These are phyloP conservation scores for Mycalesis mineus DNA, from an alignment of 2,888 invertebrate species.

Conservation along the genomic window DNA sequence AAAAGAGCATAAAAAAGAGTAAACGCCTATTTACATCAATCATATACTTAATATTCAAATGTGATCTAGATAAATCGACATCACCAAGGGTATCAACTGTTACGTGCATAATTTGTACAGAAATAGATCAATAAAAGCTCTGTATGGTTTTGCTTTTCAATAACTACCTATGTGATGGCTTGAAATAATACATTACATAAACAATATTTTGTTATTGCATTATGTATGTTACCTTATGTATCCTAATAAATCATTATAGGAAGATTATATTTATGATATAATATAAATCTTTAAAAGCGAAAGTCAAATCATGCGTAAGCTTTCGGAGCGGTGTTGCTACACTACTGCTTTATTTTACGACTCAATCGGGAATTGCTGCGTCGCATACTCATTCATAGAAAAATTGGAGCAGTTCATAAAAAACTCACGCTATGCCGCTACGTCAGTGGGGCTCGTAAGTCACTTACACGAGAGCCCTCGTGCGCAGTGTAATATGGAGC, in stretches of 20 bases:
- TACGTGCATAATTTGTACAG: slow-evolving; percentile 3
- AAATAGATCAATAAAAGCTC: not conserved
- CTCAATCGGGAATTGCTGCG: slow-evolving; percentile 19
- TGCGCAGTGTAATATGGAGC: slow-evolving; percentile 42
- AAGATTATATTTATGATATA: not conserved
- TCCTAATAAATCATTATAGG: not conserved
- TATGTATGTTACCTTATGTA: not conserved
- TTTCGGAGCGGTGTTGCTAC: slow-evolving; percentile 11
- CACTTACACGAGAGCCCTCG: slow-evolving; percentile 38
- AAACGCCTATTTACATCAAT: not conserved
- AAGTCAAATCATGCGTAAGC: slow-evolving; percentile 16
- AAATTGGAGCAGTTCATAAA: slow-evolving; percentile 40
- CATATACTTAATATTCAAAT: not conserved
- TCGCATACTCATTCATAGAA: slow-evolving; percentile 32
- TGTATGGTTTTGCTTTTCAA: not conserved
- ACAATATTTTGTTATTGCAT: not conserved
- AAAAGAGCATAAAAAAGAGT: too few species aligned
- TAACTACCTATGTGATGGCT: not conserved
- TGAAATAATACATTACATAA: not conserved
- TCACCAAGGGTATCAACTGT: not conserved
- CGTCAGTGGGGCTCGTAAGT: slow-evolving; percentile 37
- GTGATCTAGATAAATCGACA: too few species aligned
- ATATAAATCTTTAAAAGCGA: slow-evolving; percentile 8
- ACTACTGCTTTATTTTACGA: slow-evolving; percentile 9
- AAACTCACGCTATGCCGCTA: slow-evolving; percentile 42